Evolutionary conservation across 2,888 invertebrate species (phyloP).

Genomic region (Xylocampa areola): DNA sequence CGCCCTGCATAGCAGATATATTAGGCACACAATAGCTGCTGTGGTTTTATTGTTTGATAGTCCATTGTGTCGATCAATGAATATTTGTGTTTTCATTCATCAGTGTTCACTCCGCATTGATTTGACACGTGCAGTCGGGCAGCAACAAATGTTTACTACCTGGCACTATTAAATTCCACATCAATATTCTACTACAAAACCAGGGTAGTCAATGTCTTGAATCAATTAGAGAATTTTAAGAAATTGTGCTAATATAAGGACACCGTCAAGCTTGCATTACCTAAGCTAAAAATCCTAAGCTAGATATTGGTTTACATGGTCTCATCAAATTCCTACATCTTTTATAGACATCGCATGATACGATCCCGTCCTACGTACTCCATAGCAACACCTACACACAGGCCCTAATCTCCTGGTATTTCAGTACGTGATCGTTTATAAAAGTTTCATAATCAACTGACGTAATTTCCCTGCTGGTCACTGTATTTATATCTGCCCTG

Average conservation of each 20-base stretch:
- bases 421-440: constrained; percentile 43
- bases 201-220: no score
- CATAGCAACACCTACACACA: constrained; percentile 14
- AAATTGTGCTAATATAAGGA: no score
- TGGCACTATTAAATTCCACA: no score
- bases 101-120: constrained; percentile 31
- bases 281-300: no score
- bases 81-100: constrained; percentile 34
- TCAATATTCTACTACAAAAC: no score
- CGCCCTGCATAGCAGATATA: no score
- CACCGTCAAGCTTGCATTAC: no score
- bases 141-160: no score
- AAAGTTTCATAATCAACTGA: constrained; percentile 60
- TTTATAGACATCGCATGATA: background rate
- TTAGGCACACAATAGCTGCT: no score
- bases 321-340: no score
- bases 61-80: constrained; percentile 24
- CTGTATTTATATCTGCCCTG: constrained; percentile 68
- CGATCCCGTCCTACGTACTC: background rate
- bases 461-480: constrained; percentile 62
- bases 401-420: constrained; percentile 43
- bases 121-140: constrained; percentile 1
- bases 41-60: constrained; percentile 14
- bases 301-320: no score
- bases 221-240: no score